Conservation (phyloP, 1,140 invertebrate genomes). For the Latrodectus geometricus region DNA sequence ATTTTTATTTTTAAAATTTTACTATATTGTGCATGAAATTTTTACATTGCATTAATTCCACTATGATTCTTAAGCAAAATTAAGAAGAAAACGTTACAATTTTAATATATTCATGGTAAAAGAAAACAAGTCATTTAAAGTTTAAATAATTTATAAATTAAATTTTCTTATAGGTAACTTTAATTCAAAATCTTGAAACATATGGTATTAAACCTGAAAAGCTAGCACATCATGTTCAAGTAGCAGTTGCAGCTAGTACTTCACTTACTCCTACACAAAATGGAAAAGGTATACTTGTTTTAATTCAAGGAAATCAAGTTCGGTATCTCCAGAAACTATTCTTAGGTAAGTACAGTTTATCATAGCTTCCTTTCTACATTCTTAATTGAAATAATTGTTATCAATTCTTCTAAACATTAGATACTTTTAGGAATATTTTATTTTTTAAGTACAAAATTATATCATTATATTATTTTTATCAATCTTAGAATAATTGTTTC, state of each 20-base stretch:
- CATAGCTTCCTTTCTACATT: not conserved
- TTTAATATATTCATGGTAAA: too few relatives aligned
- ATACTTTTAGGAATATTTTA: conserved; percentile 14
- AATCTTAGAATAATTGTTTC: not conserved
- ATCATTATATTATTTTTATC: not conserved
- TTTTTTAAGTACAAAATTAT: conserved; percentile 24
- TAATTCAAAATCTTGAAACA: conserved; percentile 87
- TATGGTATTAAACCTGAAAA: conserved; percentile 84
- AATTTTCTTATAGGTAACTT: conserved; percentile 77
- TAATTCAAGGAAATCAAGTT: conserved; percentile 93
- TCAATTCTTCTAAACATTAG: conserved; percentile 23
- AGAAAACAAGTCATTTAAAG: too few relatives aligned
- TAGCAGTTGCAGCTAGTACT: conserved; percentile 86
- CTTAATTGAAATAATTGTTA: not conserved
- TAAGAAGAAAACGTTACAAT: too few relatives aligned
- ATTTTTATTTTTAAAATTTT: too few relatives aligned
- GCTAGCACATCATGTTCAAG: conserved; percentile 85
- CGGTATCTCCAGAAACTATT: conserved; percentile 80
- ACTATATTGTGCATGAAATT: too few relatives aligned
- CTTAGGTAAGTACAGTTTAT: conserved; percentile 70
- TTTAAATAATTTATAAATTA: too few relatives aligned
- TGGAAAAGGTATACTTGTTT: conserved; percentile 81
- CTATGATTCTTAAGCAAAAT: too few relatives aligned
- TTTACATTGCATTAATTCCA: too few relatives aligned
- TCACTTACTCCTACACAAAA: conserved; percentile 81